Conservation (phyloP, 2,888 invertebrate genomes). For the Mamestra brassicae region DNA sequence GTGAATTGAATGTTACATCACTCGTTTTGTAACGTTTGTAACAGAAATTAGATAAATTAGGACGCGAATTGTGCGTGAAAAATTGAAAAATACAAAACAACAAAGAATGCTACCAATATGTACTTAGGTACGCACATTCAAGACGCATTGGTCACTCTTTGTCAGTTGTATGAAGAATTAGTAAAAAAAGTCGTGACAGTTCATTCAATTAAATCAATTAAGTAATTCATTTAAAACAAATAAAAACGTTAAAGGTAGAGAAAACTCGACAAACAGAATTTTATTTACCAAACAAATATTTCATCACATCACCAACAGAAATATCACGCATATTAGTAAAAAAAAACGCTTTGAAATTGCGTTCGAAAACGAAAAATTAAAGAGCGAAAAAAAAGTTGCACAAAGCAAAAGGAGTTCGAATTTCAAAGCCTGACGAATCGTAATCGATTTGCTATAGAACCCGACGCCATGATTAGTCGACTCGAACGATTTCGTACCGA, state of each 20-base stretch:
- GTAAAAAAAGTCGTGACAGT: too few species aligned
- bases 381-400: slow-evolving; percentile 70
- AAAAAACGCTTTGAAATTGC: slow-evolving; percentile 46
- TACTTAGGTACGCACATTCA: neutral
- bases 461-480: slow-evolving; percentile 69
- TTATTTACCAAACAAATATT: neutral
- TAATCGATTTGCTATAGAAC: slow-evolving; percentile 77
- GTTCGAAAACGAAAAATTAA: slow-evolving; percentile 58
- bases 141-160: neutral
- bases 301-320: slow-evolving; percentile 11
- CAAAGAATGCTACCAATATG: too few species aligned
- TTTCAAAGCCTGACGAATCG: slow-evolving; percentile 82
- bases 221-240: too few species aligned
- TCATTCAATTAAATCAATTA: too few species aligned
- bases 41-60: slow-evolving; percentile 3
- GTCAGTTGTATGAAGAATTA: neutral
- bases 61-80: neutral
- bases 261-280: neutral
- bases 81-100: too few species aligned
- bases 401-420: slow-evolving; percentile 74
- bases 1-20: slow-evolving; percentile 5
- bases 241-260: too few species aligned
- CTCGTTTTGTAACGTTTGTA: neutral
- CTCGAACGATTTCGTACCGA: slow-evolving; percentile 67
- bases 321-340: slow-evolving; percentile 37